Conservation (phyloP, 2,888 invertebrate species). For the Charanyca ferruginea region DNA sequence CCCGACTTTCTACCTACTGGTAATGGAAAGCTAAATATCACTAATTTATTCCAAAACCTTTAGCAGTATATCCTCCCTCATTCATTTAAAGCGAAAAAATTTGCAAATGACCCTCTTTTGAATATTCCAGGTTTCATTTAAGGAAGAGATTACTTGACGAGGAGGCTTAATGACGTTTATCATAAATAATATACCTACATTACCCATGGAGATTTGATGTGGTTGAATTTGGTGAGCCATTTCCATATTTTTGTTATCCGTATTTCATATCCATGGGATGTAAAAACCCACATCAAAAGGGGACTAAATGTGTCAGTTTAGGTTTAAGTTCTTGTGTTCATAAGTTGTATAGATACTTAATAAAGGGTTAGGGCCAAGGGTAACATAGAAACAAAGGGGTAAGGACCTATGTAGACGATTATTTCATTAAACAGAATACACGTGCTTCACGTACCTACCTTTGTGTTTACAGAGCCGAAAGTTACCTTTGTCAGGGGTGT, state of each 20-base stretch:
- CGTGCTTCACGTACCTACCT: neutral
- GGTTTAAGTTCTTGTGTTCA: neutral
- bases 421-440: neutral
- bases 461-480: neutral
- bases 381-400: neutral
- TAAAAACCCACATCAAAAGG: too few relatives aligned
- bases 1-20: too few relatives aligned
- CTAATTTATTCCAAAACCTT: constrained; percentile 12
- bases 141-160: constrained; percentile 57
- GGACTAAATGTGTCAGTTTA: neutral
- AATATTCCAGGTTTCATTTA: constrained; percentile 51
- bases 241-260: too few relatives aligned
- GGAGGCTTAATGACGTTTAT: constrained; percentile 59
- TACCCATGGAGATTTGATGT: too few relatives aligned
- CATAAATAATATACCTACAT: constrained; percentile 51
- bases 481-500: neutral
- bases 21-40: neutral
- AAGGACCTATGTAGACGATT: neutral
- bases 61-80: neutral
- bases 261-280: too few relatives aligned
- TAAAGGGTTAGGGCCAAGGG: neutral
- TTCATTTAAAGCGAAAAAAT: constrained; percentile 29
- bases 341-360: neutral
- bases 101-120: constrained; percentile 38
- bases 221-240: too few relatives aligned